These are phyloP conservation scores for Unio pictorum DNA, from an alignment of 2,888 invertebrate species.

Conservation along the genomic window DNA sequence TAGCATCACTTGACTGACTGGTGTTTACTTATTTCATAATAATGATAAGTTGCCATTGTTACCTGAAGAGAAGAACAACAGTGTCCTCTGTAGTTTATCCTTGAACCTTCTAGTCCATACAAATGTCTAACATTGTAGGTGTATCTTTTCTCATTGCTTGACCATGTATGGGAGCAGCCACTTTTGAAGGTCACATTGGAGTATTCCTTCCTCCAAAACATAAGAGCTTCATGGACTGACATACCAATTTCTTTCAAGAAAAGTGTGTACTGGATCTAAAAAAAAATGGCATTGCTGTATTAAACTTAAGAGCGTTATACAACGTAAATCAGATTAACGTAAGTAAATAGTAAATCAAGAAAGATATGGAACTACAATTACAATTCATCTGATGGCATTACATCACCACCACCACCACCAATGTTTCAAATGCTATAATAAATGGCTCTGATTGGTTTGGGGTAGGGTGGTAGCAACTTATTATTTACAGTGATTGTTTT, in stretches of 20 bases:
- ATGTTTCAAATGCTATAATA: too few relatives aligned
- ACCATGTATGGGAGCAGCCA: constrained; percentile 79
- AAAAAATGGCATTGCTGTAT: constrained; percentile 4
- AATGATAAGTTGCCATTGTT: constrained; percentile 2
- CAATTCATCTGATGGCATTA: too few relatives aligned
- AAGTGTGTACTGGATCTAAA: constrained; percentile 77
- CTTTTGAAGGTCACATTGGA: constrained; percentile 71
- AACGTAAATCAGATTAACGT: too few relatives aligned
- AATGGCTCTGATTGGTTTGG: too few relatives aligned
- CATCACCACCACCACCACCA: too few relatives aligned
- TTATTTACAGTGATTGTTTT: too few relatives aligned
- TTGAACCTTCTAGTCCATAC: constrained; percentile 82
- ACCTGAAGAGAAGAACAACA: constrained; percentile 78
- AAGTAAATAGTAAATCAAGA: too few relatives aligned
- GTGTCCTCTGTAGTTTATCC: constrained; percentile 77
- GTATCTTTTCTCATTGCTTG: constrained; percentile 77
- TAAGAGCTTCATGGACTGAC: constrained; percentile 78
- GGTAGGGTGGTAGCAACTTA: too few relatives aligned
- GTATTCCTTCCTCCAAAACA: constrained; percentile 80
- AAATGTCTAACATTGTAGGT: constrained; percentile 81
- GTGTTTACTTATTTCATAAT: too few relatives aligned
- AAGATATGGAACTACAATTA: too few relatives aligned
- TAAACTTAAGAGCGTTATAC: too few relatives aligned
- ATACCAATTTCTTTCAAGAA: constrained; percentile 83
- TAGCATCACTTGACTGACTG: too few relatives aligned